A percentile compares a stretch with the other conserved stretches of the same genome.
Evolutionary conservation across 2,113 vertebrate species (phyloP).

Genomic region (Prunella fulvescens): DNA sequence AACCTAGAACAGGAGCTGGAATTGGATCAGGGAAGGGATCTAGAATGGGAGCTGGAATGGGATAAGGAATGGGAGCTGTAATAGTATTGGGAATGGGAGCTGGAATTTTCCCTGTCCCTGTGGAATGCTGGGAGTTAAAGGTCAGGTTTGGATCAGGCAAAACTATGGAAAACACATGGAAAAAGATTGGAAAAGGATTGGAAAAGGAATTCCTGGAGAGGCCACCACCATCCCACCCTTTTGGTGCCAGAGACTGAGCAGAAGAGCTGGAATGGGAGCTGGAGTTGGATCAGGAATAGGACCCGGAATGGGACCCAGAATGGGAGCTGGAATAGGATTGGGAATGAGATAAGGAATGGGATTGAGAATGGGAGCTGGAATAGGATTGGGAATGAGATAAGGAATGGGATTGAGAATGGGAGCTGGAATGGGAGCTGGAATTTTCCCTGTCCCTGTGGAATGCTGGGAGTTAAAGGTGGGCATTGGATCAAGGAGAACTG

Average conservation of each 20-base stretch:
- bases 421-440: not conserved
- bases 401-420: not conserved
- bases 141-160: no score
- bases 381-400: not conserved
- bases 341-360: not conserved
- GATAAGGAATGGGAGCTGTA: not conserved
- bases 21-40: rapidly evolving
- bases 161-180: not conserved
- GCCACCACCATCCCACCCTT: not conserved
- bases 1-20: not conserved
- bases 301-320: not conserved
- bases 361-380: not conserved
- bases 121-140: not conserved
- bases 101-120: not conserved
- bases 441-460: not conserved
- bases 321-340: rapidly evolving
- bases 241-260: not conserved
- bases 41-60: not conserved
- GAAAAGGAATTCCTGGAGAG: not conserved
- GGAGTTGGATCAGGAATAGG: not conserved
- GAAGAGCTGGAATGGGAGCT: not conserved
- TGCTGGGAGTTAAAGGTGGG: rapidly evolving
- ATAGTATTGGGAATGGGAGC: no score
- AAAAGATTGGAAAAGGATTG: not conserved
- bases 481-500: not conserved